A percentile compares a stretch with the other conserved stretches of the same genome.
Evolutionary conservation across 1,140 invertebrate species (phyloP).

Genomic region (Solenopsis fugax): DNA sequence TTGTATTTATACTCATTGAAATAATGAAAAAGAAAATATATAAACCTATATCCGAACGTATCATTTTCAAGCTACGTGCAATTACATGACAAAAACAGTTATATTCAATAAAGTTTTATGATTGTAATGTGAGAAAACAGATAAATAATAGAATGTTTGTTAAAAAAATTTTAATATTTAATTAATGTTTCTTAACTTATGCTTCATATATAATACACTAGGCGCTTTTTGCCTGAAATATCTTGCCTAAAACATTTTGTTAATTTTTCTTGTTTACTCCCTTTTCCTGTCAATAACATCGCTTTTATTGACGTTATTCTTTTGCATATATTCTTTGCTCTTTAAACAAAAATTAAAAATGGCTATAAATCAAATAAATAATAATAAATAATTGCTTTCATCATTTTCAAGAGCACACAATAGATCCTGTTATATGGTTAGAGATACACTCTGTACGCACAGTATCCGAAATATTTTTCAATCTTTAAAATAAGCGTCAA

Average conservation of each 20-base stretch:
- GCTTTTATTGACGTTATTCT: conserved; percentile 41
- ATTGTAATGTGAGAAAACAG: neutral
- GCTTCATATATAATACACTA: neutral
- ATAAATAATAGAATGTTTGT: neutral
- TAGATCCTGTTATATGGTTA: conserved; percentile 23
- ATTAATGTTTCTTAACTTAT: conserved; percentile 8
- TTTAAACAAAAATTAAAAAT: conserved; percentile 57
- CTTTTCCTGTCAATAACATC: conserved; percentile 26
- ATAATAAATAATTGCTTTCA: conserved; percentile 63
- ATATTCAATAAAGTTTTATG: neutral
- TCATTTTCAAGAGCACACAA: conserved; percentile 45
- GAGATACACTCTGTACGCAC: conserved; percentile 26
- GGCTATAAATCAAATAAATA: conserved; percentile 54
- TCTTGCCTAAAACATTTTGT: conserved; percentile 7
- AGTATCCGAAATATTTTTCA: conserved; percentile 50
- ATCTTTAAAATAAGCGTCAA: conserved; percentile 60
- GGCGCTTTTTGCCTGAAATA: neutral
- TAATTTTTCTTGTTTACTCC: conserved; percentile 14
- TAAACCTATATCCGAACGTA: neutral
- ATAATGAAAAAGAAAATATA: conserved; percentile 28
- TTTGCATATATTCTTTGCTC: conserved; percentile 38
- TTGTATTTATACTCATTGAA: conserved; percentile 40
- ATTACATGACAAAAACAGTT: neutral
- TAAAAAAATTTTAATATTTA: neutral
- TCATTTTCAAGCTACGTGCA: neutral